Evolutionary conservation across 1,140 invertebrate species (phyloP).

Genomic region (Dendroctonus valens): DNA sequence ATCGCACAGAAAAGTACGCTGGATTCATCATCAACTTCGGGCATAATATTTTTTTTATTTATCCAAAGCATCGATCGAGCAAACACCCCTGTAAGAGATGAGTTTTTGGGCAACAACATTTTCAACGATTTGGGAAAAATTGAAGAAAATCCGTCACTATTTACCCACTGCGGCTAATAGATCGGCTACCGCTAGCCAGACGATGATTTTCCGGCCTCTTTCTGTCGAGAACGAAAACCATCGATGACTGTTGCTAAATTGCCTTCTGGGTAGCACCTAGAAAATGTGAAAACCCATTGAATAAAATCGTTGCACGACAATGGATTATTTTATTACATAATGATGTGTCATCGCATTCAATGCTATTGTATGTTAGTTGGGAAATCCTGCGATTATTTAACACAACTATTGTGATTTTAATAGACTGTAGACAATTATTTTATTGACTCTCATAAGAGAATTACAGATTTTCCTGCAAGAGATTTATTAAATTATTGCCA

Average conservation of each 20-base stretch:
- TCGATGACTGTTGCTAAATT: slow-evolving; percentile 47
- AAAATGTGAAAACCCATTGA: slow-evolving; percentile 17
- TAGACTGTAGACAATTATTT: no score
- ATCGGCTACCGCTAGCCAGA: slow-evolving; percentile 76
- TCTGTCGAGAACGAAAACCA: slow-evolving; percentile 58
- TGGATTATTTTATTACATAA: neutral
- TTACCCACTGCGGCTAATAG: slow-evolving; percentile 71
- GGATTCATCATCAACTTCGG: slow-evolving; percentile 60
- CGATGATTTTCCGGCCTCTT: slow-evolving; percentile 68
- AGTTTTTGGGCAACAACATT: no score
- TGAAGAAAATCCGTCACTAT: slow-evolving; percentile 27
- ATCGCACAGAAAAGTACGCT: slow-evolving; percentile 71
- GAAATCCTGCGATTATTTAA: neutral
- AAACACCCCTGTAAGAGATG: slow-evolving; percentile 62
- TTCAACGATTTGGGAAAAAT: no score
- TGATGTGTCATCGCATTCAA: no score
- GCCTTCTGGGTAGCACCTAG: slow-evolving; percentile 52
- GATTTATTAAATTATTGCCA: no score
- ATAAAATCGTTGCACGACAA: neutral
- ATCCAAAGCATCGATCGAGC: slow-evolving; percentile 70
- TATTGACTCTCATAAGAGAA: no score
- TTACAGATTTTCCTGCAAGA: no score
- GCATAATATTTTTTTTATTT: slow-evolving; percentile 64
- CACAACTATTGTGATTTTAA: no score
- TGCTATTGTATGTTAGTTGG: neutral